Percentiles rank a stretch among this genome's conserved stretches.
Evolutionary conservation across 2,113 vertebrate genomes (phyloP).

Genomic region (Ranitomeya imitator): DNA sequence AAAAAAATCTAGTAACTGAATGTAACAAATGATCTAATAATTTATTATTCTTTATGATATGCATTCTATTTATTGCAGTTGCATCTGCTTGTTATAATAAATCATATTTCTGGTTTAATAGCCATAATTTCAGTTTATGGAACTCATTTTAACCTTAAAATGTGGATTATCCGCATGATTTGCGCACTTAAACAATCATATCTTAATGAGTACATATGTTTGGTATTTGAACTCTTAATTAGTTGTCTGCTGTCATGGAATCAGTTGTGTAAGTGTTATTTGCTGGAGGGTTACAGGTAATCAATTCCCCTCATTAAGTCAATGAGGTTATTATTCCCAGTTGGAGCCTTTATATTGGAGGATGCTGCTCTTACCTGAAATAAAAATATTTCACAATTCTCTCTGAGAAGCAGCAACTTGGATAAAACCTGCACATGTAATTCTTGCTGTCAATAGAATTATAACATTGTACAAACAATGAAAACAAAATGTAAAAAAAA

Average conservation of each 20-base stretch:
- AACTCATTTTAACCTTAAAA: background rate
- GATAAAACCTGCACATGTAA: conserved; percentile 36
- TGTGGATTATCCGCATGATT: background rate
- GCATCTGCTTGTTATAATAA: background rate
- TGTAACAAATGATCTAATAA: background rate
- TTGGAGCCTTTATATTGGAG: background rate
- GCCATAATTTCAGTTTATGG: background rate
- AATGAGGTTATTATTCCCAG: conserved; percentile 8
- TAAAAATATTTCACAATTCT: conserved; percentile 10
- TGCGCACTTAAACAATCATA: conserved; percentile 13
- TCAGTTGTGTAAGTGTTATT: conserved; percentile 46
- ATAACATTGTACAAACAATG: background rate
- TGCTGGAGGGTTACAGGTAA: conserved; percentile 52
- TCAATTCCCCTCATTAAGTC: conserved; percentile 54
- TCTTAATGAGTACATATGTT: conserved; percentile 31
- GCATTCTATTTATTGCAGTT: background rate
- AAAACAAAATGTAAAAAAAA: background rate
- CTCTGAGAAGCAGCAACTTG: background rate
- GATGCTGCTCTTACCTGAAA: background rate
- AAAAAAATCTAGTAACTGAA: background rate
- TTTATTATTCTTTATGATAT: background rate
- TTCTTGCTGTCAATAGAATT: conserved; percentile 39
- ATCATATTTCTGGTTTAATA: background rate
- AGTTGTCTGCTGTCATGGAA: conserved; percentile 25
- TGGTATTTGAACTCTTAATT: conserved; percentile 50